Evolutionary conservation across 2,888 invertebrate genomes (phyloP).

Genomic region (Zygogramma bicolorata): DNA sequence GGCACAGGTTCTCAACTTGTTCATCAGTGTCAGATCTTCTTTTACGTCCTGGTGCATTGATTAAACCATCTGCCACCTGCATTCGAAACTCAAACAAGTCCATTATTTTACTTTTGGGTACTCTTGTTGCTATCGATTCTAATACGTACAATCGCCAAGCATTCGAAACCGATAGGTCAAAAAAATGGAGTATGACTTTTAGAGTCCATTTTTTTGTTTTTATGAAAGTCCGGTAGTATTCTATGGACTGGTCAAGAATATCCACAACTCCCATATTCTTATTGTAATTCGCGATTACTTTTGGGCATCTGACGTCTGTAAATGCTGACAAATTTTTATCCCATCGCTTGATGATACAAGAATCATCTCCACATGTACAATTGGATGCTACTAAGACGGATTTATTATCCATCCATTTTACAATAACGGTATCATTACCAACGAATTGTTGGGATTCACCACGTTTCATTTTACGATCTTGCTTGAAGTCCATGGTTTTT

Average conservation of each 20-base stretch:
- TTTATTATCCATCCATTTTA: slow-evolving; percentile 57
- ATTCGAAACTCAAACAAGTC: slow-evolving; percentile 31
- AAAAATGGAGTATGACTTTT: slow-evolving; percentile 50
- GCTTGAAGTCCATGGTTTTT: slow-evolving; percentile 48
- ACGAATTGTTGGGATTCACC: slow-evolving; percentile 43
- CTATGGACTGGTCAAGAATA: slow-evolving; percentile 53
- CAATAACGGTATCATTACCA: slow-evolving; percentile 17
- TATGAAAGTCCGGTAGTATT: slow-evolving; percentile 51
- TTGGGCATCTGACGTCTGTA: slow-evolving; percentile 48
- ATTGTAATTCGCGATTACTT: slow-evolving; percentile 53
- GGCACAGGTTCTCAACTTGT: not conserved
- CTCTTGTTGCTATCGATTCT: slow-evolving; percentile 18
- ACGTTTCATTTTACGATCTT: slow-evolving; percentile 6
- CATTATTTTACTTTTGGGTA: slow-evolving; percentile 16
- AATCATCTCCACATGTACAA: slow-evolving; percentile 49
- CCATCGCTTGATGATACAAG: slow-evolving; percentile 45
- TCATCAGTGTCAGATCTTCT: not conserved
- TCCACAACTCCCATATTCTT: slow-evolving; percentile 56
- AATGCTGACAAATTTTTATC: slow-evolving; percentile 27
- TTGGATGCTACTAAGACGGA: slow-evolving; percentile 37
- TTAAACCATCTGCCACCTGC: slow-evolving; percentile 22
- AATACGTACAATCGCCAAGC: slow-evolving; percentile 49
- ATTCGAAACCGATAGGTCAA: slow-evolving; percentile 38
- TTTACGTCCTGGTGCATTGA: not conserved
- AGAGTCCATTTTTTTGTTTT: slow-evolving; percentile 57